Evolutionary conservation across 2,113 vertebrate species (phyloP), one percentile per base, ranked within the genome.

Genomic region (Guaruba guarouba): DNA sequence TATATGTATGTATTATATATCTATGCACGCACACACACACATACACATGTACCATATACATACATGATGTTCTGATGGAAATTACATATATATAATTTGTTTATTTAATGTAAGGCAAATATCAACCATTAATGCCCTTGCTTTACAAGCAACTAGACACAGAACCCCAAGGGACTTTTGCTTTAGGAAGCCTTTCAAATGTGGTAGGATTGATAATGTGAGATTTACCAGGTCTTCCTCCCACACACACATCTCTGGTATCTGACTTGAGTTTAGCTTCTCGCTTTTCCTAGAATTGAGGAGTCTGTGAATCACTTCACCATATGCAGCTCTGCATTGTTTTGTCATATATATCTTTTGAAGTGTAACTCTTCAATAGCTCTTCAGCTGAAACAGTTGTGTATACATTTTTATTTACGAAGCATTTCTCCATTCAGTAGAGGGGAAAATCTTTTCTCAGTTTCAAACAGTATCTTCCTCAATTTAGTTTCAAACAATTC

Each of bases 341-440:
- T 82, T 92, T 63, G 70, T 23, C 43, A 8, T 92, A 81, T 90
- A 78, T 91, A 76, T 87, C 62, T 85, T 91, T 44, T 57, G 74
- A 97, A 96, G 87, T 49, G 93, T 82, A 86, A 59, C n/a, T 68
- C 74, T 76, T 97, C 88, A 91, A 92, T n/a, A 96, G 82, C 83
- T 96, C 22, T 59, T 35, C 68, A 49, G 20, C 74, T 89, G 78
- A 87, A 91, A 63, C 66, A 88, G 52, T 37, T 92, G 67, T 77
- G 24, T 79, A 17, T 51, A 55, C 61, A 74, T 68, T 96, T 94
- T 49, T 69, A 86, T 85, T 97, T 97, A 95, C 4, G 2, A 97
- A 97, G 73, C 55, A 78, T 88, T 71, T 82, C 74, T 96, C 43
- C 67, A 12, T 66, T 96, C 90, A 71, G 43, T 76, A 90, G 84